Percentiles rank a stretch among this genome's conserved stretches.
Conservation (phyloP, 2,113 vertebrate genomes). For the Anser cygnoides region DNA sequence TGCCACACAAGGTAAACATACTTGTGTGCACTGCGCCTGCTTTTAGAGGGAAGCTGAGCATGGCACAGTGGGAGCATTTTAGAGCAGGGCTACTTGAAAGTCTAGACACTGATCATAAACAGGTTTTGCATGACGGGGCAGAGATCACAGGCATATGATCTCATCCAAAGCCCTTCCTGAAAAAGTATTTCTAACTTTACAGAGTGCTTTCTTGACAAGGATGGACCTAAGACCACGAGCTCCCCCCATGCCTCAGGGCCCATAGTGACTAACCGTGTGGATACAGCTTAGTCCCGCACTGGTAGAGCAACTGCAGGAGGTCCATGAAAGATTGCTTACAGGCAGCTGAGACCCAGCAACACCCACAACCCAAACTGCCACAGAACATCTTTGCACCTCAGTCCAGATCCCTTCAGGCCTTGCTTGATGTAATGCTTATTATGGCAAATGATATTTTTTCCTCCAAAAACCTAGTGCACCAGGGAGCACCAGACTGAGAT, state of each 20-base stretch:
- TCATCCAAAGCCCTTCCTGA: not conserved
- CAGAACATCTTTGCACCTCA: not conserved
- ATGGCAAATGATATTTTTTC: not conserved
- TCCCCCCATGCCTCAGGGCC: not conserved
- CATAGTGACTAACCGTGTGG: not conserved
- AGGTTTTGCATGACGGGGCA: not conserved
- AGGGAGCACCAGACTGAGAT: not conserved
- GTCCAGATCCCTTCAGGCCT: not conserved
- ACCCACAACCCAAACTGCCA: not conserved
- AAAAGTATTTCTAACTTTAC: not conserved
- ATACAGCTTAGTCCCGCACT: not conserved
- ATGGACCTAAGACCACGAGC: not conserved
- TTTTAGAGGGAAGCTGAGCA: not conserved
- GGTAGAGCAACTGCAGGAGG: not conserved
- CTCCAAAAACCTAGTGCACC: not conserved
- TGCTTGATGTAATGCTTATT: not conserved
- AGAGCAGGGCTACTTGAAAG: not conserved
- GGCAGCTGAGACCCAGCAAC: not conserved
- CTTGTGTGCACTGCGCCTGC: not conserved
- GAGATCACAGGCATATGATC: not conserved
- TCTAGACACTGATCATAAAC: not conserved
- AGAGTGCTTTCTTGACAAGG: not conserved
- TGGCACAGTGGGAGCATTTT: not conserved
- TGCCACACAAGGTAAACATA: not conserved
- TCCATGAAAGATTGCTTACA: not conserved